Evolutionary conservation across 2,113 vertebrate genomes (phyloP), one percentile per base, ranked within the genome.

Genomic region (Antechinus flavipes): DNA sequence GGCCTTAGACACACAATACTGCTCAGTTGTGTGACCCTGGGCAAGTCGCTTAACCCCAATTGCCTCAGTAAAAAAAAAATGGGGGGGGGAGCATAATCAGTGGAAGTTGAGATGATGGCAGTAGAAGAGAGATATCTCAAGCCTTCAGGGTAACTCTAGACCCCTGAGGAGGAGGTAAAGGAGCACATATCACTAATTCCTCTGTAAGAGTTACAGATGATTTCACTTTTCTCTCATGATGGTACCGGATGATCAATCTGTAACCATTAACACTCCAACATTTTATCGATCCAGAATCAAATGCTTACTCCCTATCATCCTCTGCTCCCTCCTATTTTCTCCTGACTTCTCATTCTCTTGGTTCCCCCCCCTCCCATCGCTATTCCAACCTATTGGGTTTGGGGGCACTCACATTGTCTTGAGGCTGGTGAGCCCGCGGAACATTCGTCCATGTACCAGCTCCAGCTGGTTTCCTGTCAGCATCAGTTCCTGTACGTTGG

Each of bases 381-480:
- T 68, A 56, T 25, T 2, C 0, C 8, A 52, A 24, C 19, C 61
- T 2, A 23, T 52, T 46, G 1, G 46, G 53, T 11, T 11, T 30
- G 0, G 8, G 25, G 27, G 92, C 47, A 99, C 99, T 99, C 96
- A 99, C 99, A 99, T 96, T 0, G 99, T 99, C 98, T 99, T 99
- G 2, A 99, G 99, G 30, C 99, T 99, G 0, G 97, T 97, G 90
- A 99, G 99, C 54, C 99, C 99, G 27, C 97, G 98, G 98, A 99
- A 99, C 99, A 99, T 99, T 91, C 99, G 98, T 0, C 99, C 99
- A 0, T 99, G 99, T 94, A 99, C 98, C 0, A 97, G 97, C 2
- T 99, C 99, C 96, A 99, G 98, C 97, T 99, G 99, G 98, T 99
- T 99, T 92, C 99, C 99, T 0, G 99, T 99, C 97, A 99, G 98